These are phyloP conservation scores for Xestobium rufovillosum DNA, from an alignment of 2,888 invertebrate species.

Conservation along the genomic window DNA sequence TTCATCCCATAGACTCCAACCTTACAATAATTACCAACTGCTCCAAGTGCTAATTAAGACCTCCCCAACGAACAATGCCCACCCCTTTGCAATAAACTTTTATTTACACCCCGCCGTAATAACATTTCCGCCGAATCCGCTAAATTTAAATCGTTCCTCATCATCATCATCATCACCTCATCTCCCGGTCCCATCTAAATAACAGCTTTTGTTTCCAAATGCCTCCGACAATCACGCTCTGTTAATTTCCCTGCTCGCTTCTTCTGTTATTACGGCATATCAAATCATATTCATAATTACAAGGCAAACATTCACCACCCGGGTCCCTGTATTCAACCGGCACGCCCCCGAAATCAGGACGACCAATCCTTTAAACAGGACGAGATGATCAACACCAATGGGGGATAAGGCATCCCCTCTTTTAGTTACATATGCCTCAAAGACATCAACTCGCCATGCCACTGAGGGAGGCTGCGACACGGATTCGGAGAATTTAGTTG, in stretches of 20 bases:
- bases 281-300: slow-evolving; percentile 47
- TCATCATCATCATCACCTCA: no score
- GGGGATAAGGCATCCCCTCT: background rate
- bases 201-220: slow-evolving; percentile 40
- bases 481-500: no score
- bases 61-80: no score
- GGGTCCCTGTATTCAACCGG: slow-evolving; percentile 6
- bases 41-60: slow-evolving; percentile 1
- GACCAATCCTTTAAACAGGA: background rate
- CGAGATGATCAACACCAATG: background rate
- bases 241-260: slow-evolving; percentile 41
- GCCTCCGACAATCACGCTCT: slow-evolving; percentile 40
- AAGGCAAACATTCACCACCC: slow-evolving; percentile 39
- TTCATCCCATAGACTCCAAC: no score
- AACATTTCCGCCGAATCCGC: slow-evolving; percentile 36
- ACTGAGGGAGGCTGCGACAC: no score
- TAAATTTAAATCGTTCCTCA: slow-evolving; percentile 44
- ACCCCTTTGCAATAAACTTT: background rate
- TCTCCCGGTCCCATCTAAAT: slow-evolving; percentile 39
- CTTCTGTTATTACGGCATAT: slow-evolving; percentile 41
- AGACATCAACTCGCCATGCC: no score
- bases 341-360: background rate
- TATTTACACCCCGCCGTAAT: slow-evolving; percentile 24
- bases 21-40: background rate
- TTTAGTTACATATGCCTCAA: no score